Evolutionary conservation across 2,888 invertebrate genomes (phyloP).

Genomic region (Plemyria rubiginata): DNA sequence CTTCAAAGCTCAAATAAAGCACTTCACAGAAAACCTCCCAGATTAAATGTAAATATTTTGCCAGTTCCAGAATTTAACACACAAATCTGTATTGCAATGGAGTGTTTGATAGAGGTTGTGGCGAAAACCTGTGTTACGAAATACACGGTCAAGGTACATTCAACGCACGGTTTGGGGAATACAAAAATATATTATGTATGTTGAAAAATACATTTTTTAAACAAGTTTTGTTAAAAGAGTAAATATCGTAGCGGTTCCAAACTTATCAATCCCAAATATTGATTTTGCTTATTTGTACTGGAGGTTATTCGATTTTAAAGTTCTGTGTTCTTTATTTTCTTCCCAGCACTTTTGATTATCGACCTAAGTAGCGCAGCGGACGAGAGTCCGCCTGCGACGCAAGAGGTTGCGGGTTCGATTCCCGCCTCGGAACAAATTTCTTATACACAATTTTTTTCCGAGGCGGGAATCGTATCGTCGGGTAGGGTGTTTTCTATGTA

Average conservation of each 20-base stretch:
- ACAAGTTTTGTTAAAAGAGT: not conserved
- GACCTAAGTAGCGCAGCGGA: no score
- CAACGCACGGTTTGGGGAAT: not conserved
- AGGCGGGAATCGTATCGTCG: no score
- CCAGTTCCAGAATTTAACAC: slow-evolving; percentile 21
- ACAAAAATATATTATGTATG: not conserved
- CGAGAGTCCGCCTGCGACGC: no score
- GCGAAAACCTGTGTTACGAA: not conserved
- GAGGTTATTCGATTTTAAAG: no score
- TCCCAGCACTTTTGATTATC: not conserved
- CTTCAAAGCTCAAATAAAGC: slow-evolving; percentile 18
- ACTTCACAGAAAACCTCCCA: slow-evolving; percentile 14
- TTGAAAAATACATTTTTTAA: not conserved
- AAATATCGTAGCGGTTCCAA: not conserved
- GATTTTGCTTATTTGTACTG: not conserved
- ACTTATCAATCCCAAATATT: not conserved
- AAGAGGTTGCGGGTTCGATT: no score
- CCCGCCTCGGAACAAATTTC: no score
- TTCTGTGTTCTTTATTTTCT: not conserved
- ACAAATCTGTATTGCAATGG: not conserved
- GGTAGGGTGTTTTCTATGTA: no score
- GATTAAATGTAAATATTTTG: slow-evolving; percentile 30
- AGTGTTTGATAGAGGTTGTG: not conserved
- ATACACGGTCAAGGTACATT: not conserved
- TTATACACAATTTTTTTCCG: no score